Evolutionary conservation across 2,797 vertebrate species (phyloP).

Genomic region (Sebastes miniatus): DNA sequence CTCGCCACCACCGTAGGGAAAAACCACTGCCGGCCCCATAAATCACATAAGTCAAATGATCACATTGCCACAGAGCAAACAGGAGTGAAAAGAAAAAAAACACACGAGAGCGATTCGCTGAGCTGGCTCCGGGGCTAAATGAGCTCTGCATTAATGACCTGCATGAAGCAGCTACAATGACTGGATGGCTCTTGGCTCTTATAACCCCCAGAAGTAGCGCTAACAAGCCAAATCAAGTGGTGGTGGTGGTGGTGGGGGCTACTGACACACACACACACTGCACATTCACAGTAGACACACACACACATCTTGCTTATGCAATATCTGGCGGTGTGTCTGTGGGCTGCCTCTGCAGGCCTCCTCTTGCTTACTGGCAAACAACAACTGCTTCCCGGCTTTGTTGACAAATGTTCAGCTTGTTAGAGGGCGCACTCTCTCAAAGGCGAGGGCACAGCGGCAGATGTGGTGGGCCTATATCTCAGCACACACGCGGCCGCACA

Average conservation of each 20-base stretch:
- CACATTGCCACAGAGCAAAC: conserved; percentile 18
- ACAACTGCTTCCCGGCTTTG: conserved; percentile 47
- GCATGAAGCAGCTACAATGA: conserved; percentile 44
- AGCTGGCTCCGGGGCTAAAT: conserved; percentile 31
- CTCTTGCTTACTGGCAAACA: conserved; percentile 53
- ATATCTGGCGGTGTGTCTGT: conserved; percentile 25
- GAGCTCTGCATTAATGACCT: conserved; percentile 50
- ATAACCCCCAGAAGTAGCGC: conserved; percentile 53
- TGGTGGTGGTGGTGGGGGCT: conserved; percentile 38
- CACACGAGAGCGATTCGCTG: conserved; percentile 4
- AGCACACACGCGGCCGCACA: neutral
- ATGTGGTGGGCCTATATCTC: conserved; percentile 3
- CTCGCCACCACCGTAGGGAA: neutral
- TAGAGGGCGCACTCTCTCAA: conserved; percentile 17
- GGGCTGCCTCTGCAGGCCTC: conserved; percentile 29
- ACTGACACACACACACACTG: neutral
- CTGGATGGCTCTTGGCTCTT: conserved; percentile 50
- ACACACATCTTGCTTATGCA: conserved; percentile 33
- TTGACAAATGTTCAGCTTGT: conserved; percentile 54
- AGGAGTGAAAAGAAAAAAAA: neutral
- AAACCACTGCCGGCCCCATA: conserved; percentile 3
- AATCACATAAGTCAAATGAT: conserved; percentile 37
- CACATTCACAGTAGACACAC: neutral
- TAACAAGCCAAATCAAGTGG: conserved; percentile 67
- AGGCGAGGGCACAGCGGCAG: conserved; percentile 19